These are phyloP conservation scores for Rhagonycha lutea DNA, from an alignment of 2,888 invertebrate genomes.

Conservation along the genomic window DNA sequence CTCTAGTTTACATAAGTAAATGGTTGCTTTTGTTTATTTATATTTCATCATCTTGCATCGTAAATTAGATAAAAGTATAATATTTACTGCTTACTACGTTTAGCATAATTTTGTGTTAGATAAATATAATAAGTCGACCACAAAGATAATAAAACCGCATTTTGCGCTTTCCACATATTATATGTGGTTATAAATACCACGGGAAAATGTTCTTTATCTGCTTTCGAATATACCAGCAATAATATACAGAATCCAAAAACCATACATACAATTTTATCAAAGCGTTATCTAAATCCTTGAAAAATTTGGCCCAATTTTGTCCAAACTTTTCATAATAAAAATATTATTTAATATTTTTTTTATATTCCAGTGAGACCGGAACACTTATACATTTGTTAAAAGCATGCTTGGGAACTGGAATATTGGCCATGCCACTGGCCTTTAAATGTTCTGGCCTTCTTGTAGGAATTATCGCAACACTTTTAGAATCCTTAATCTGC, in stretches of 20 bases:
- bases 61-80: background rate
- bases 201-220: background rate
- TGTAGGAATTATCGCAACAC: slow-evolving; percentile 81
- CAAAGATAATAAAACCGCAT: background rate
- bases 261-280: too few relatives aligned
- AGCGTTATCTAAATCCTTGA: too few relatives aligned
- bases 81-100: background rate
- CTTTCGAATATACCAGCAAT: background rate
- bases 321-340: background rate
- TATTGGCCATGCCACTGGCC: slow-evolving; percentile 91
- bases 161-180: background rate
- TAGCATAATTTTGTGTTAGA: background rate
- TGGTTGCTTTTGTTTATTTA: too few relatives aligned
- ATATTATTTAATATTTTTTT: slow-evolving; percentile 26
- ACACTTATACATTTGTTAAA: slow-evolving; percentile 93
- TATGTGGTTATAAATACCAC: background rate
- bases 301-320: background rate
- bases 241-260: too few relatives aligned
- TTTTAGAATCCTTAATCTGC: slow-evolving; percentile 86
- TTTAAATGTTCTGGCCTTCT: slow-evolving; percentile 86
- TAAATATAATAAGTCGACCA: background rate
- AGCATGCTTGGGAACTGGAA: slow-evolving; percentile 95
- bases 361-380: slow-evolving; percentile 77
- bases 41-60: too few relatives aligned
- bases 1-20: too few relatives aligned